A percentile compares a stretch with the other conserved stretches of the same genome.
These are phyloP conservation scores for Stictocephala bisonia DNA, from an alignment of 2,888 invertebrate genomes.

Conservation along the genomic window DNA sequence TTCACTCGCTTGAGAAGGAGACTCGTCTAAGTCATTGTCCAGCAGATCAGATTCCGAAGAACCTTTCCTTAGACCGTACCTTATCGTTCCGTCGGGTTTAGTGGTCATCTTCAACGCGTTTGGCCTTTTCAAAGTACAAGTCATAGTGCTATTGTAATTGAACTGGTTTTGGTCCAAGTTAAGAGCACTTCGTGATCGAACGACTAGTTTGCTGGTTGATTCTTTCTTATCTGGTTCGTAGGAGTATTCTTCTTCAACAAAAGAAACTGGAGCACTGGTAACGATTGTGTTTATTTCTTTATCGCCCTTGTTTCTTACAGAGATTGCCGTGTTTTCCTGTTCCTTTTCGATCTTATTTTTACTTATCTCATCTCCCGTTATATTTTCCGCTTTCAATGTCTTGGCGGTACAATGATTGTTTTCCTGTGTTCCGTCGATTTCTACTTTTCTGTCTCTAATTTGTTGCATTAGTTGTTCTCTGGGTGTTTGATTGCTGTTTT, in stretches of 20 bases:
- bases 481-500: background rate
- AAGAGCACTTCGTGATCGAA: conserved; percentile 57
- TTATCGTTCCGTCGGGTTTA: conserved; percentile 54
- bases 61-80: conserved; percentile 52
- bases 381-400: background rate
- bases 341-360: background rate
- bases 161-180: conserved; percentile 54
- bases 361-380: background rate
- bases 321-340: background rate
- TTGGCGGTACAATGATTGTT: background rate
- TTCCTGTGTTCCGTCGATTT: background rate
- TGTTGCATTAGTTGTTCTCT: conserved; percentile 31
- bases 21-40: conserved; percentile 46
- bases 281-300: background rate
- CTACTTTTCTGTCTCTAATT: background rate
- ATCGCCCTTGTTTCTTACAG: background rate
- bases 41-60: conserved; percentile 52
- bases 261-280: background rate
- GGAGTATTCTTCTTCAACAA: conserved; percentile 57
- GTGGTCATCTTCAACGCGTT: conserved; percentile 54
- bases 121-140: conserved; percentile 42
- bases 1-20: background rate
- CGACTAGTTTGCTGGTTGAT: conserved; percentile 57
- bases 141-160: conserved; percentile 25
- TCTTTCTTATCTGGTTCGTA: conserved; percentile 57